Conservation (phyloP, 2,797 vertebrate species). For the Silurus aristotelis region DNA sequence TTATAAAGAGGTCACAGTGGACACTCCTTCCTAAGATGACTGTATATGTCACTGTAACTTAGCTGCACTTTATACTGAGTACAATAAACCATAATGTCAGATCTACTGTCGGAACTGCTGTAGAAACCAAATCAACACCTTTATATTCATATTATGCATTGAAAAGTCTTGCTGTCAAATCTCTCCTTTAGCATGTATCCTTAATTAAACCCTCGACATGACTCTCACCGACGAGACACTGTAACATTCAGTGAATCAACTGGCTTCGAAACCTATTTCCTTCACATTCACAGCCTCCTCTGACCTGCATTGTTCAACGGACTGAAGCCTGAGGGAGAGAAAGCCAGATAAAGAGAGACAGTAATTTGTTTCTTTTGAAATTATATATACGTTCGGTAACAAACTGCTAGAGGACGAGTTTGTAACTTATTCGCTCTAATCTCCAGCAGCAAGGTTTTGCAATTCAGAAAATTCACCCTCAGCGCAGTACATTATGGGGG, state of each 20-base stretch:
- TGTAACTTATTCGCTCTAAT: not conserved
- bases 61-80: not conserved
- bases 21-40: not conserved
- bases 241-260: not conserved
- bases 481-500: no score
- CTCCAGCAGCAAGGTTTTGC: not conserved
- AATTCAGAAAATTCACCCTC: no score
- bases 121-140: not conserved
- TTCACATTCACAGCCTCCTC: not conserved
- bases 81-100: no score
- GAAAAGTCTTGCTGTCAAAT: not conserved
- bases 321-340: not conserved
- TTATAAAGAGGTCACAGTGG: not conserved
- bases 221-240: not conserved
- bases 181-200: not conserved
- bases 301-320: not conserved
- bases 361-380: not conserved
- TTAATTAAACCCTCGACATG: not conserved
- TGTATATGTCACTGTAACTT: not conserved
- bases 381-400: not conserved
- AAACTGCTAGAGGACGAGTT: not conserved
- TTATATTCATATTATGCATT: not conserved
- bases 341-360: not conserved
- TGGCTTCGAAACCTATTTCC: not conserved
- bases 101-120: not conserved